Evolutionary conservation across 2,888 invertebrate species (phyloP), one percentile per base, ranked within the genome.

Genomic region (Crioceris asparagi): DNA sequence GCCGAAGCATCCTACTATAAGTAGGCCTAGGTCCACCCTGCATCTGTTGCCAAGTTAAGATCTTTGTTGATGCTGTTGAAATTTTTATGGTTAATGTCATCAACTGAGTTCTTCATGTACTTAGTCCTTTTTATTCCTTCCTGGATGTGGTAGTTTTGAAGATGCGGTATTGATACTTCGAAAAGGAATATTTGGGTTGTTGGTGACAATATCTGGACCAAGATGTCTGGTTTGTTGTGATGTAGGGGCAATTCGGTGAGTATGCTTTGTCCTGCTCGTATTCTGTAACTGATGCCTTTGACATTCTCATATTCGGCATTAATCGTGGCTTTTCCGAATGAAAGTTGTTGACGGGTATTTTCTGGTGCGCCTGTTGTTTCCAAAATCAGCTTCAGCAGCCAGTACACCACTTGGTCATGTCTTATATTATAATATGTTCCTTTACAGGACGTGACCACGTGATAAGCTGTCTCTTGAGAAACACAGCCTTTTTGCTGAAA

Each of bases 211-310:
- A 23, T 23, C 23, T 23, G 23, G 7, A 23, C 23, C 23, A 23
- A 7, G 23, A 23, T 23, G 23, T 23, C 23, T 23, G 23, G 23
- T 23, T 23, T 23, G 23, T 23, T 23, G 23, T 23, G 23, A n/a
- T 23, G 23, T n/a, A 23, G 23, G 7, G 23, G 23, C 23, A 7
- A n/a, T 23, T 23, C 23, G n/a, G n/a, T 23, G 7, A 23, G 23
- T 23, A 23, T 23, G 23, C 23, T 23, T 23, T 23, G 23, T 7
- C 23, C 23, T 7, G 23, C 23, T n/a, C 23, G 7, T 7, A 23
- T 23, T 23, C 23, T 7, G 23, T 7, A 7, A 7, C n/a, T 23
- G 7, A n/a, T 23, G n/a, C 23, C 23, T n/a, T 23, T 7, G 7
- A 7, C 7, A n/a, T 7, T 23, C 7, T 23, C 23, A 7, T 23